phyloP scores from a whole-genome alignment of 2,113 vertebrate genomes.

The Sprattus sprattus region DNA sequence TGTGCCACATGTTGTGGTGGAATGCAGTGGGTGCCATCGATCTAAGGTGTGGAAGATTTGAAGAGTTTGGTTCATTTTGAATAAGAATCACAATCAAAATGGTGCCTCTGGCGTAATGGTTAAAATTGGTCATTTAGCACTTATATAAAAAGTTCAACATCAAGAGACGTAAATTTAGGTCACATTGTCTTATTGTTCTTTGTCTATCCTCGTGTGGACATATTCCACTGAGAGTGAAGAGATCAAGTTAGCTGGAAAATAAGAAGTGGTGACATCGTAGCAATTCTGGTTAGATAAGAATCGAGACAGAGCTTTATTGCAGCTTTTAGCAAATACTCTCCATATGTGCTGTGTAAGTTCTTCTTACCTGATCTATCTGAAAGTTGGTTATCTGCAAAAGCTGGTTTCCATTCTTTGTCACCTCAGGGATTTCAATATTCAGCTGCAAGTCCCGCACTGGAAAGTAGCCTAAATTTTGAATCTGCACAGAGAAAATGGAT shows the following conservation, averaged over 20 bases:
- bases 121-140: neutral
- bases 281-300: neutral
- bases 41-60: conserved; percentile 36
- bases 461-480: conserved; percentile 84
- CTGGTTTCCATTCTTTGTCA: conserved; percentile 74
- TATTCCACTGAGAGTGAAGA: neutral
- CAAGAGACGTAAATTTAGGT: neutral
- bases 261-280: neutral
- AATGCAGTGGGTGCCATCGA: conserved; percentile 50
- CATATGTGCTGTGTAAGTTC: neutral
- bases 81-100: neutral
- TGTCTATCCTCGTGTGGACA: neutral
- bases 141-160: neutral
- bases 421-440: conserved; percentile 73
- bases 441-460: conserved; percentile 71
- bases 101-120: neutral
- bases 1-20: conserved; percentile 45
- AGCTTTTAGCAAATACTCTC: neutral
- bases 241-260: conserved; percentile 13
- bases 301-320: neutral
- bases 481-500: conserved; percentile 56
- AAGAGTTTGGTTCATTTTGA: neutral
- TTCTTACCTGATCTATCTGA: conserved; percentile 69
- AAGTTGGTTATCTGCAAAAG: conserved; percentile 72
- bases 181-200: neutral